Evolutionary conservation across 2,888 invertebrate species (phyloP), one percentile per base, ranked within the genome.

Genomic region (Drosophila melanosoma): DNA sequence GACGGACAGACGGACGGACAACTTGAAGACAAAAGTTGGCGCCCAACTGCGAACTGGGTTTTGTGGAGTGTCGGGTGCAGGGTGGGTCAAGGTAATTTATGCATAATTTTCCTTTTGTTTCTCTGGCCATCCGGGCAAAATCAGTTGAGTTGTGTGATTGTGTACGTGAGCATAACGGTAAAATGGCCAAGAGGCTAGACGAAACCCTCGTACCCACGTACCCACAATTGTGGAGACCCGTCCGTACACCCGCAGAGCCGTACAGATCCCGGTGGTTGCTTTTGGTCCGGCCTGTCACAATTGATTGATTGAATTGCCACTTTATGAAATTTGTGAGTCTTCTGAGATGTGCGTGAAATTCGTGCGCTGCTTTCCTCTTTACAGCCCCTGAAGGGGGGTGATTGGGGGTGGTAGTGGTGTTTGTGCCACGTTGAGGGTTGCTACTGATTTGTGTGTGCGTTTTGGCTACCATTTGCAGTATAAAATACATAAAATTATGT

Each of bases 301-400:
- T 92, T 91, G 91, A 91, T 91, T 91, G 91, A 91, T 91, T 91
- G 92, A 91, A 91, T 92, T 91, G 91, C 91, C 91, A 91, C 91
- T 91, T 91, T 92, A 91, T 91, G 91, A 91, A 92, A 91, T 92
- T 91, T 91, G 91, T 92, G 92, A 91, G 92, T 90, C 91, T 91
- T 92, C 87, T 75, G 91, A 91, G 91, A 91, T 91, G 89, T 89
- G 90, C 89, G 90, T 88, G 80, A 87, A 90, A 85, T 74, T 85
- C 88, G 89, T 85, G 82, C 76, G 35, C 66, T 40, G 65, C 26
- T 33, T 48, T 26, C 7, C 17, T 36, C 69, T 20, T 33, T 49
- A 42, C 12, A 15, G 26, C 60, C 42, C 36, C 38, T n/a, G 54
- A 40, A 65, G 29, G 32, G 49, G 38, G 58, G 45, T 45, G 52